Evolutionary conservation across 1,140 invertebrate species (phyloP).

Genomic region (Drosophila baimaii): DNA sequence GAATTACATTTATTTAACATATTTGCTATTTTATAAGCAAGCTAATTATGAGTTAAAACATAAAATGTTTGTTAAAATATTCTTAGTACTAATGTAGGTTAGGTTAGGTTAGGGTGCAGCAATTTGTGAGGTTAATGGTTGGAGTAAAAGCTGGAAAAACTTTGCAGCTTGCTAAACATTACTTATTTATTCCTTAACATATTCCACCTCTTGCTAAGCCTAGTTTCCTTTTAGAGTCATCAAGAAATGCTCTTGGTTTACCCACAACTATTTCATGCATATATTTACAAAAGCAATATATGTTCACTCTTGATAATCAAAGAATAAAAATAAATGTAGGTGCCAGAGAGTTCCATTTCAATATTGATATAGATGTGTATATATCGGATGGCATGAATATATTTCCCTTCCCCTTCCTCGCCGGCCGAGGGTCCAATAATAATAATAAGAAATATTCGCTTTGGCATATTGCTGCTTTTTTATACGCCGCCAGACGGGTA

Average conservation of each 20-base stretch:
- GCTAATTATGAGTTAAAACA: no score
- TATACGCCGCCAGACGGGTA: constrained; percentile 19
- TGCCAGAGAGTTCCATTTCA: constrained; percentile 19
- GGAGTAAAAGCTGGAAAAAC: fast-evolving
- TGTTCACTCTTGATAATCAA: constrained; percentile 5
- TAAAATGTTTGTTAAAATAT: not conserved
- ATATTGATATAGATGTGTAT: constrained; percentile 22
- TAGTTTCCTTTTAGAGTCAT: not conserved
- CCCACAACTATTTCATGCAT: not conserved
- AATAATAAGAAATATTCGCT: constrained; percentile 33
- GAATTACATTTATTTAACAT: no score
- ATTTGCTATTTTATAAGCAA: no score
- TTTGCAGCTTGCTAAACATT: not conserved
- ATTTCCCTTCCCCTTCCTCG: constrained; percentile 4
- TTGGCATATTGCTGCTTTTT: constrained; percentile 18
- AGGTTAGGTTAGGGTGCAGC: not conserved
- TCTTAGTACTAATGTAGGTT: not conserved
- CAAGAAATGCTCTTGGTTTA: not conserved
- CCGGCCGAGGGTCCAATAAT: constrained; percentile 10
- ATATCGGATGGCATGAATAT: constrained; percentile 26
- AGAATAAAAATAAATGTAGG: constrained; percentile 15
- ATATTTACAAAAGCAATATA: constrained; percentile 4
- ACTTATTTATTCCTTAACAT: no score
- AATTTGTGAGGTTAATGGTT: not conserved
- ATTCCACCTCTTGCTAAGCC: no score